Evolutionary conservation across 2,113 vertebrate species (phyloP).

Genomic region (Nothobranchius furzeri): DNA sequence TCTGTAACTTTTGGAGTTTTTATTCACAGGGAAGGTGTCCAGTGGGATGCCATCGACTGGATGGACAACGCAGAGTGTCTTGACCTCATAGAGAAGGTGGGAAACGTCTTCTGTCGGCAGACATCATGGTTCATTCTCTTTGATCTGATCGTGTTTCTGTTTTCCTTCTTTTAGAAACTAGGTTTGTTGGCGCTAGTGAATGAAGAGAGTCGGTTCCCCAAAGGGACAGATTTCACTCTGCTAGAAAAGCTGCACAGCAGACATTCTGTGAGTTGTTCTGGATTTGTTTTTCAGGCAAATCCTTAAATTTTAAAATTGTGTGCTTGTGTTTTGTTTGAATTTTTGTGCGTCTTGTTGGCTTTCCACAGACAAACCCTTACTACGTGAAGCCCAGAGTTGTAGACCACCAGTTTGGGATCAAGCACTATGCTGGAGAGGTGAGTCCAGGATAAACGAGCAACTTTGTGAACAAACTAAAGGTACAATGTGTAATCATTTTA

Average conservation of each 20-base stretch:
- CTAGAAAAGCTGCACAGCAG: slow-evolving; percentile 91
- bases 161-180: slow-evolving; percentile 82
- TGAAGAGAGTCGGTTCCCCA: slow-evolving; percentile 93
- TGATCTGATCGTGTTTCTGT: background rate
- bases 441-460: background rate
- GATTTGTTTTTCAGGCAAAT: background rate
- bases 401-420: slow-evolving; percentile 93
- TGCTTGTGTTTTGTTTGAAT: background rate
- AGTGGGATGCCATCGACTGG: slow-evolving; percentile 95
- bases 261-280: slow-evolving; percentile 83
- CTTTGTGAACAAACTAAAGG: background rate
- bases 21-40: slow-evolving; percentile 86
- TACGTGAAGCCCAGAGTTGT: slow-evolving; percentile 90
- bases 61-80: slow-evolving; percentile 96
- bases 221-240: slow-evolving; percentile 92
- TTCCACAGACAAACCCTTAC: slow-evolving; percentile 87
- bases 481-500: no score
- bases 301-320: background rate
- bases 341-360: slow-evolving; percentile 12
- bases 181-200: slow-evolving; percentile 90
- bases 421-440: slow-evolving; percentile 93
- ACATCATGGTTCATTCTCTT: background rate
- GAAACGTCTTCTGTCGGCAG: background rate
- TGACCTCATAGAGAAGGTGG: slow-evolving; percentile 92
- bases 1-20: slow-evolving; percentile 1